These are phyloP conservation scores for Peromyscus aztecus DNA, from an alignment of 2,797 vertebrate genomes.

Conservation along the genomic window DNA sequence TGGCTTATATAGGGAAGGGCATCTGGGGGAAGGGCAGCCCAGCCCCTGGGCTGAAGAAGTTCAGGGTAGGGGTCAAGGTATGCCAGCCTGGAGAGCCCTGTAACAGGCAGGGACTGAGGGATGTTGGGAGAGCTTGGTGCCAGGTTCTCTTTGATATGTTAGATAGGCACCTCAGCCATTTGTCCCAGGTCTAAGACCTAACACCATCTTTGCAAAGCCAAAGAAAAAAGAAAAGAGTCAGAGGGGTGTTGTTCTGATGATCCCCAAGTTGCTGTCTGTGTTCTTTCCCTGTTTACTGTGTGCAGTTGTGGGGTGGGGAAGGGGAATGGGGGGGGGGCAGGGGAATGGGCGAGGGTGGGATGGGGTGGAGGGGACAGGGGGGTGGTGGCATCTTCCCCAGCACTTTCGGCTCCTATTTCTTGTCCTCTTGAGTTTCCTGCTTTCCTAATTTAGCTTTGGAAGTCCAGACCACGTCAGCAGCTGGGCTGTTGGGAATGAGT, in stretches of 20 bases:
- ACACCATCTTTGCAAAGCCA: background rate
- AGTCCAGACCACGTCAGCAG: background rate
- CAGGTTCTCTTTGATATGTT: background rate
- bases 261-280: background rate
- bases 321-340: background rate
- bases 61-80: accelerated
- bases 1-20: background rate
- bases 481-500: background rate
- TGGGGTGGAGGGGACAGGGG: too few species aligned
- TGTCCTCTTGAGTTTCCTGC: background rate
- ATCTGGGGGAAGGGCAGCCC: background rate
- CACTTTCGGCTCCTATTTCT: background rate
- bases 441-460: background rate
- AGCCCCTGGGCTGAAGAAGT: background rate
- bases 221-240: background rate
- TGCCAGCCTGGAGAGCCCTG: background rate
- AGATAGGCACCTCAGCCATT: background rate
- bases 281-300: background rate
- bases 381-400: background rate
- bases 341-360: too few species aligned
- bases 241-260: background rate
- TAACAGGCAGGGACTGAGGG: background rate
- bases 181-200: too few species aligned
- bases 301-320: background rate
- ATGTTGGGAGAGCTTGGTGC: background rate